These are phyloP conservation scores for Cyprinodon variegatus DNA, from an alignment of 2,113 vertebrate species.

Conservation along the genomic window DNA sequence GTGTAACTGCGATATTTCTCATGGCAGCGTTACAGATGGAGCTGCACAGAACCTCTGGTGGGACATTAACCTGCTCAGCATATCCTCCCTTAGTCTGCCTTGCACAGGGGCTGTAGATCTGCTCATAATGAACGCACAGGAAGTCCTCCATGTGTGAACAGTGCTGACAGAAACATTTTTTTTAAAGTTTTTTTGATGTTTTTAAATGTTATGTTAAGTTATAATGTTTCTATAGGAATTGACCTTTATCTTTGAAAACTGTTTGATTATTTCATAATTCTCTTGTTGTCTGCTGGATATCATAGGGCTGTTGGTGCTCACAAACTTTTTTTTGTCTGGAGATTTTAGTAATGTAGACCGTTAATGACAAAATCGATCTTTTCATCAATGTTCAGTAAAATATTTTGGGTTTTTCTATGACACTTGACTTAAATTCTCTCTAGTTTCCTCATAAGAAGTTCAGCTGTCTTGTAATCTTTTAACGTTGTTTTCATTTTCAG, in stretches of 20 bases:
- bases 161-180: slow-evolving; percentile 17
- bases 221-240: neutral
- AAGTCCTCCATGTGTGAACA: slow-evolving; percentile 37
- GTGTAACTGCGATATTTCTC: slow-evolving; percentile 57
- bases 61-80: slow-evolving; percentile 62
- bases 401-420: neutral
- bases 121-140: slow-evolving; percentile 59
- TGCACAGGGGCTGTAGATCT: slow-evolving; percentile 42
- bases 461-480: neutral
- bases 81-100: slow-evolving; percentile 69
- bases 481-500: neutral
- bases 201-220: neutral
- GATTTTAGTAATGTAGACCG: neutral
- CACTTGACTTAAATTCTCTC: neutral
- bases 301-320: neutral
- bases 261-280: neutral
- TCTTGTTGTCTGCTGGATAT: neutral
- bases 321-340: neutral
- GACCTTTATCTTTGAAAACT: neutral
- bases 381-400: neutral
- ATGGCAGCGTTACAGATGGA: slow-evolving; percentile 47
- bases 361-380: neutral
- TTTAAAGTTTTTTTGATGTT: neutral
- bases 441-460: neutral
- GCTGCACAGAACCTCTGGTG: slow-evolving; percentile 57